Evolutionary conservation across 2,888 invertebrate genomes (phyloP), one percentile per base, ranked within the genome.

Genomic region (Furcula furcula): DNA sequence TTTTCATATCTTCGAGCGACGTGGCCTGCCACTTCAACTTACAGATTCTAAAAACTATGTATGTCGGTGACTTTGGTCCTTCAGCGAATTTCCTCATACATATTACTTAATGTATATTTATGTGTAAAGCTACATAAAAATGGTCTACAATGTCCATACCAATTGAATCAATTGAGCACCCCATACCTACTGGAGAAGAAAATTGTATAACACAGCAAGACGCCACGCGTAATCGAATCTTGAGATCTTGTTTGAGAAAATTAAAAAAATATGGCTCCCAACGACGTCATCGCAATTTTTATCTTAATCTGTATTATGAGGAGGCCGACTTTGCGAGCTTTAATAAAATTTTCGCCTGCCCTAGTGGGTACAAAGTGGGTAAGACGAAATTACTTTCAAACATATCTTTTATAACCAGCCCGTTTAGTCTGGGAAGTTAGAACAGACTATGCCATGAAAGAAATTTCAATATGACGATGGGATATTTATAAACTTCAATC

Each of bases 231-330:
- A 86, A 86, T 85, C 81, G 80, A 86, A 84, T 85, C 75, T 66
- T 60, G 57, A 67, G 70, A 76, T 74, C 70, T 68, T 75, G 80
- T 81, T 82, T 75, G 75, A 68, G 83, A 84, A 86, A 87, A 86
- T 85, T 83, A 85, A 87, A 87, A 86, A 87, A 80, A 84, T 79
- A 82, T 70, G 60, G 72, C 70, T 63, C 61, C 66, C 65, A 61
- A 55, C 62, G 58, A 76, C 85, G 86, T 86, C 87, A 82, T 72
- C 72, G 67, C 83, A 84, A 86, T 85, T 85, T 82, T 78, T 75
- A 65, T 75, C 75, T 65, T 81, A 83, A 86, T 86, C 83, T 80
- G 75, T 85, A 76, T 78, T 76, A 79, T 77, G 78, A 81, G 72
- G 71, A 65, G 69, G 72, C 65, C 65, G 62, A 69, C 59, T 71